These are phyloP conservation scores for Toxostoma redivivum DNA, from an alignment of 2,113 vertebrate genomes.

Conservation along the genomic window DNA sequence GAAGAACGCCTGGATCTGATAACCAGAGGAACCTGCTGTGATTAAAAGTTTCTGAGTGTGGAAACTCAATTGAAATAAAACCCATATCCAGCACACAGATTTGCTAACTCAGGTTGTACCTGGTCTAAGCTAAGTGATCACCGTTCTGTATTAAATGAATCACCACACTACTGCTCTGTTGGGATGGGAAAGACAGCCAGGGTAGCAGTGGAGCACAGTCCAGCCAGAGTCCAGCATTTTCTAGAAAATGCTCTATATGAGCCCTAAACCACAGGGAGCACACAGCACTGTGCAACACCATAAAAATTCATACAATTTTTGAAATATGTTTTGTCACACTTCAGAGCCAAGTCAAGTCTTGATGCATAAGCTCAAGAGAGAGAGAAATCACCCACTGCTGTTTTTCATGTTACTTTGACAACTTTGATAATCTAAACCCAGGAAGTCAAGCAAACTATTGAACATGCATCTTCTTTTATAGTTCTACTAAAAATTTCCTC, in stretches of 20 bases:
- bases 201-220: not conserved
- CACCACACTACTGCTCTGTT: not conserved
- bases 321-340: not conserved
- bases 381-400: not conserved
- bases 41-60: not conserved
- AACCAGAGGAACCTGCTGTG: not conserved
- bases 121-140: not conserved
- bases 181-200: not conserved
- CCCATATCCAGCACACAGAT: not conserved
- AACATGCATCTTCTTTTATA: not conserved
- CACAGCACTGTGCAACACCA: not conserved
- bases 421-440: not conserved
- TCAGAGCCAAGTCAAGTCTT: not conserved
- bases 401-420: not conserved
- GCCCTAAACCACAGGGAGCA: not conserved
- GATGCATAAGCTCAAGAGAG: not conserved
- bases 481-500: not conserved
- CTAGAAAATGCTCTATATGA: not conserved
- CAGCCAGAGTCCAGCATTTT: not conserved
- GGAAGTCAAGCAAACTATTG: not conserved
- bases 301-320: not conserved
- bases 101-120: not conserved
- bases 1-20: not conserved
- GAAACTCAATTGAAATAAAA: not conserved
- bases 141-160: not conserved